These are phyloP conservation scores for Mycalesis mineus DNA, from an alignment of 2,888 invertebrate genomes.

Conservation along the genomic window DNA sequence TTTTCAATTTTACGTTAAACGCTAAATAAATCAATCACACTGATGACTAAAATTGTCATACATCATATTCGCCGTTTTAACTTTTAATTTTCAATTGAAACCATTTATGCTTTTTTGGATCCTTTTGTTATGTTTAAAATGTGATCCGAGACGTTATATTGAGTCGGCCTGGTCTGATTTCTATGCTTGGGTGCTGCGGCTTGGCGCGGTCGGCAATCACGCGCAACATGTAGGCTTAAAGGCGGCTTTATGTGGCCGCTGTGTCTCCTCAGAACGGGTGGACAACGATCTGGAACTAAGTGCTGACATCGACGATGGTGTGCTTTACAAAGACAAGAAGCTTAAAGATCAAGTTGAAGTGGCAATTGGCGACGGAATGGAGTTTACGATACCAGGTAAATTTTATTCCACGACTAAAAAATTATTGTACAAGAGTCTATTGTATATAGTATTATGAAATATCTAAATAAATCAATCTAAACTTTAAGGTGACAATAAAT, in stretches of 20 bases:
- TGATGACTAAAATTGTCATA: not conserved
- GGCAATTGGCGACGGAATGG: slow-evolving; percentile 95
- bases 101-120: not conserved
- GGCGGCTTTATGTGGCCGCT: slow-evolving; percentile 80
- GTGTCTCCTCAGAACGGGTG: slow-evolving; percentile 83
- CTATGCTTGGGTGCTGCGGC: slow-evolving; percentile 71
- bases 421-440: too few species aligned
- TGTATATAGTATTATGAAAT: too few species aligned
- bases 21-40: not conserved
- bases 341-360: slow-evolving; percentile 93
- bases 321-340: slow-evolving; percentile 91
- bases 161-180: slow-evolving; percentile 67
- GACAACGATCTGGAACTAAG: slow-evolving; percentile 82
- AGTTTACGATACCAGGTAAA: slow-evolving; percentile 92
- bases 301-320: slow-evolving; percentile 87
- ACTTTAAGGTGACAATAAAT: slow-evolving; percentile 85
- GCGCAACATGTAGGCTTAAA: slow-evolving; percentile 72
- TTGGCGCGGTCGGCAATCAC: slow-evolving; percentile 48
- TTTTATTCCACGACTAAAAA: too few species aligned
- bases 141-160: slow-evolving; percentile 19
- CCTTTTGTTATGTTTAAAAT: slow-evolving; percentile 7
- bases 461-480: not conserved
- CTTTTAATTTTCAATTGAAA: not conserved
- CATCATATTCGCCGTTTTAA: not conserved
- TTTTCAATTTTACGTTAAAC: not conserved